These are phyloP conservation scores for Gambusia holbrooki DNA, from an alignment of 2,113 vertebrate genomes.

Conservation along the genomic window DNA sequence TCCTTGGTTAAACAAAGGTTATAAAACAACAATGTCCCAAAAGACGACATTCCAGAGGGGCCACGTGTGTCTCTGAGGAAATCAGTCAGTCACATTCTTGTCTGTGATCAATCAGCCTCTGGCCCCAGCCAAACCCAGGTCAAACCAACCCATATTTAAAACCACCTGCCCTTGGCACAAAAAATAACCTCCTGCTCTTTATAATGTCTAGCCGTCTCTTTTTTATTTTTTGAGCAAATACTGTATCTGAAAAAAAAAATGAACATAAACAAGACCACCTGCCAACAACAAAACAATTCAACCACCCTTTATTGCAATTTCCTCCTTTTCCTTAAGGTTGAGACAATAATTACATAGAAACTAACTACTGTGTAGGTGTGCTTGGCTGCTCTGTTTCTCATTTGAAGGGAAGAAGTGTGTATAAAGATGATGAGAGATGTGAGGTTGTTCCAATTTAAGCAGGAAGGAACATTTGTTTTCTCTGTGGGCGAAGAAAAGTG, in stretches of 20 bases:
- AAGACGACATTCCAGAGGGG: conserved; percentile 74
- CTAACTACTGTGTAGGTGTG: background rate
- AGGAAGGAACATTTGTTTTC: conserved; percentile 48
- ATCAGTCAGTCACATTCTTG: conserved; percentile 74
- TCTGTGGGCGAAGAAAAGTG: conserved; percentile 43
- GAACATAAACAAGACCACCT: conserved; percentile 4
- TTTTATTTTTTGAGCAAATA: conserved; percentile 46
- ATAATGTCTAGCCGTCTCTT: conserved; percentile 22
- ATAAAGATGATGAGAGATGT: conserved; percentile 24
- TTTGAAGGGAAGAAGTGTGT: conserved; percentile 13
- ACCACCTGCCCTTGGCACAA: conserved; percentile 49
- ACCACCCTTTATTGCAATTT: conserved; percentile 32
- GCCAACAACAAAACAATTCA: conserved; percentile 13
- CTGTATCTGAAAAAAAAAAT: background rate
- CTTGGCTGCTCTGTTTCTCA: conserved; percentile 13
- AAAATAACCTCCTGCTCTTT: conserved; percentile 28
- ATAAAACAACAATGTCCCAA: conserved; percentile 56
- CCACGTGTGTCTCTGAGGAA: conserved; percentile 69
- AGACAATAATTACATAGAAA: conserved; percentile 54
- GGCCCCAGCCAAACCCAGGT: conserved; percentile 66
- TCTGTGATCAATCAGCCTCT: conserved; percentile 79
- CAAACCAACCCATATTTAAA: conserved; percentile 62
- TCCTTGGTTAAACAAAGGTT: conserved; percentile 59
- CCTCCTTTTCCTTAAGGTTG: conserved; percentile 30
- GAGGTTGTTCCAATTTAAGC: conserved; percentile 29